Evolutionary conservation across 2,113 vertebrate species (phyloP).

Genomic region (Pomatorhinus ruficollis): DNA sequence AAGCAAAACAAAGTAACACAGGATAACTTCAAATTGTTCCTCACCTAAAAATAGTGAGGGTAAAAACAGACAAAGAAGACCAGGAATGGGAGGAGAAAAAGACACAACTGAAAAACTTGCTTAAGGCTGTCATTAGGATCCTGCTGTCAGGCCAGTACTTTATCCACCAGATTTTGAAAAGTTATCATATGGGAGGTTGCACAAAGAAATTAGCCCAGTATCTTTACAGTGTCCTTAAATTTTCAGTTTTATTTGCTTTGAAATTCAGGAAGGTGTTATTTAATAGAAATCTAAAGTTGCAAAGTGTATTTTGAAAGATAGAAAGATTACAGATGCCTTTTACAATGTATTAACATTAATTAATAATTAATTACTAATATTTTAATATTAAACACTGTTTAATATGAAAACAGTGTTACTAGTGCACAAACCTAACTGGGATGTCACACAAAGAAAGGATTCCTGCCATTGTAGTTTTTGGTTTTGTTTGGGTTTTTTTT

Average conservation of each 20-base stretch:
- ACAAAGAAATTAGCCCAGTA: neutral
- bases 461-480: neutral
- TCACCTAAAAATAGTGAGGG: neutral
- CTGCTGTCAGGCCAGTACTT: conserved; percentile 28
- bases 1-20: neutral
- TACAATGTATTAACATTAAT: neutral
- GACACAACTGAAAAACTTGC: conserved; percentile 27
- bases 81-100: neutral
- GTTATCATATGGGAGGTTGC: neutral
- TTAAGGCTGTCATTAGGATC: conserved; percentile 54
- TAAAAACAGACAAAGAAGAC: neutral
- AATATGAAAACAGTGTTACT: neutral
- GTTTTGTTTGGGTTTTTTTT: neutral
- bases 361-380: too few relatives aligned
- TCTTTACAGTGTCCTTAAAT: neutral
- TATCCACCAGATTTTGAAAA: neutral
- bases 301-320: neutral
- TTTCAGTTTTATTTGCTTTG: neutral
- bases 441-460: neutral
- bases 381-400: neutral
- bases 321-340: fast-evolving
- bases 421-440: too few relatives aligned
- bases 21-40: neutral
- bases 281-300: neutral
- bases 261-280: neutral